Evolutionary conservation across 2,888 invertebrate species (phyloP).

Genomic region (Ophion ellenae): DNA sequence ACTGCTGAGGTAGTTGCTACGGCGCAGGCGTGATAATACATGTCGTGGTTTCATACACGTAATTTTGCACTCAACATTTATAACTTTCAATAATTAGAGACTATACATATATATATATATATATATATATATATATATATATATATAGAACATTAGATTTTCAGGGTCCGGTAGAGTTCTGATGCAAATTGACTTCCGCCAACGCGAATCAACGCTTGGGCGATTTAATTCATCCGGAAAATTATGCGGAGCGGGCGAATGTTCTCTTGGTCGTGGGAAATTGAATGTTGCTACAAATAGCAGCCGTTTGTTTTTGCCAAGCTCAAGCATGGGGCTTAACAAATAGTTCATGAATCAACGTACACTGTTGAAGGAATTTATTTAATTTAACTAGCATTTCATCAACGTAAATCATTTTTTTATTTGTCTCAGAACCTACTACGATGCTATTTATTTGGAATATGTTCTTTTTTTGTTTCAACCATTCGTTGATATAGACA

Average conservation of each 20-base stretch:
- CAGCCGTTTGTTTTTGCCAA: neutral
- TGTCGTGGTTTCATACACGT: conserved; percentile 14
- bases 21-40: conserved; percentile 32
- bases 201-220: neutral
- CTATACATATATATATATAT: neutral
- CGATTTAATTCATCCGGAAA: neutral
- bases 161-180: conserved; percentile 1
- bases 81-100: conserved; percentile 9
- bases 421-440: too few species aligned
- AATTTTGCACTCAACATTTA: conserved; percentile 28
- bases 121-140: neutral
- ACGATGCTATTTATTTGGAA: too few species aligned
- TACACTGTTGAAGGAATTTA: too few species aligned
- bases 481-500: too few species aligned
- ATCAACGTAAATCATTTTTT: too few species aligned
- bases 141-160: neutral
- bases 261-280: neutral
- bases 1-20: conserved; percentile 37
- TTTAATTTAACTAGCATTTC: too few species aligned
- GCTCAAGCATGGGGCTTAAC: neutral
- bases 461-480: too few species aligned
- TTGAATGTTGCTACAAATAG: neutral
- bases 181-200: neutral
- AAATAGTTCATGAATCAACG: neutral
- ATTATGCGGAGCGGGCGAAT: neutral